Base-by-base conservation (phyloP, 2,888 invertebrate species). In the Sympetrum striolatum region DNA sequence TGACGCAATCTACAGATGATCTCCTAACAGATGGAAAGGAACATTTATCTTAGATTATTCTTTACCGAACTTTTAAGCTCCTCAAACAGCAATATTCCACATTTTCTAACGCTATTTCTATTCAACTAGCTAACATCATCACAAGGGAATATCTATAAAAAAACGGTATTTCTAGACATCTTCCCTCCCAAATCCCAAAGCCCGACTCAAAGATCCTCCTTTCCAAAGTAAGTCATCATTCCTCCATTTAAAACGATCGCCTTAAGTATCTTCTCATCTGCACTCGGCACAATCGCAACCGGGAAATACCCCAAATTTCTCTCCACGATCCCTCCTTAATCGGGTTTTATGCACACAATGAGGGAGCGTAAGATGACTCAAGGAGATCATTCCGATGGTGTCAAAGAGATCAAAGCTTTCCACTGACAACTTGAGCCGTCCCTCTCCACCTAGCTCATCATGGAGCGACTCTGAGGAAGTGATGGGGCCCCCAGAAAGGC, bases 381-480 rank as follows among this genome's bases (percentile, higher is more conserved):
- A 82, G 82, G 31, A 82, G 82, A 82, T 82, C 82, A 82, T 82
- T 82, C 31, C 58, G 82, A 82, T 82, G 82, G 82, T 58, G 25
- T 81, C 81, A 81, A 81, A 81, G 81, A 81, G 81, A 81, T 82
- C 82, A 82, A 82, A 82, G 82, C 82, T 31, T 58, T 82, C 35
- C 82, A 82, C 82, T 82, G 82, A 82, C 82, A 82, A 82, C 82
- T 82, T 58, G 58, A 58, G 82, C 53, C 48, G n/a, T 31, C 15
- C 81, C 53, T 44, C 53, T 35, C 82, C 82, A 18, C 58, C 82
- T 48, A 48, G 81, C 44, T 82, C 82, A 82, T 82, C 82, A 82
- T 58, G 82, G 31, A 81, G 81, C 35, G 80, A 35, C 80, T 80
- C 35, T 80, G 80, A 37, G 80, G 80, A 80, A 80, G 80, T 80